These are phyloP conservation scores for Semibalanus balanoides DNA, from an alignment of 1,140 invertebrate species.

Conservation along the genomic window DNA sequence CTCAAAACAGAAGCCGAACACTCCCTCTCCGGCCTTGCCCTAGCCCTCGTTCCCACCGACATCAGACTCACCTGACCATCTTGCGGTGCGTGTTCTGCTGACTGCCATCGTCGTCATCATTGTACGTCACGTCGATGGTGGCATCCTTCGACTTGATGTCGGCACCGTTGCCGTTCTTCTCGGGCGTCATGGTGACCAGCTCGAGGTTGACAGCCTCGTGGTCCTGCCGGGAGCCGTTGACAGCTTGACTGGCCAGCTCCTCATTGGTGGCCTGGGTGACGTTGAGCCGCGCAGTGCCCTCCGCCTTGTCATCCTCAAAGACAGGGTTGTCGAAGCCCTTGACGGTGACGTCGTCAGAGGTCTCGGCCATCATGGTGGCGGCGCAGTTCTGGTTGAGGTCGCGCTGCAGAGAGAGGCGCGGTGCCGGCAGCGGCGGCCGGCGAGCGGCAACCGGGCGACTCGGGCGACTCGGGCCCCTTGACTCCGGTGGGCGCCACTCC, in stretches of 20 bases:
- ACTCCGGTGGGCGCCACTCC: background rate
- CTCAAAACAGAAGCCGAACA: too few species aligned
- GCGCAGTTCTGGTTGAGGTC: background rate
- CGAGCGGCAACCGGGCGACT: too few species aligned
- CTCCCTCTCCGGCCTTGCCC: too few species aligned
- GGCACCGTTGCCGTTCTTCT: background rate
- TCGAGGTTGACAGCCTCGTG: background rate
- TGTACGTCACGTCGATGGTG: background rate
- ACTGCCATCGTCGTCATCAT: background rate
- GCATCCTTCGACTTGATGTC: background rate
- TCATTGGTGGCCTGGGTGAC: background rate
- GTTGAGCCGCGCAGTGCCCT: background rate
- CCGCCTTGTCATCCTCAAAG: background rate
- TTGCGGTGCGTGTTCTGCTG: background rate
- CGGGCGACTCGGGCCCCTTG: too few species aligned
- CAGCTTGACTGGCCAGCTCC: background rate
- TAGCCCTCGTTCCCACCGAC: too few species aligned
- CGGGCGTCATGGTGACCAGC: background rate
- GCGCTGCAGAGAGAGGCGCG: background rate
- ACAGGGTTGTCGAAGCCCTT: background rate
- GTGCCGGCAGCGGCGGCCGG: background rate
- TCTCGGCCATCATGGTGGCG: background rate
- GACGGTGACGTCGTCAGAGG: background rate
- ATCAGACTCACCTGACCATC: background rate
- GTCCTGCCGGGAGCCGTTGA: background rate